These are phyloP conservation scores for Bovichtus variegatus DNA, from an alignment of 2,797 vertebrate species.

Conservation along the genomic window DNA sequence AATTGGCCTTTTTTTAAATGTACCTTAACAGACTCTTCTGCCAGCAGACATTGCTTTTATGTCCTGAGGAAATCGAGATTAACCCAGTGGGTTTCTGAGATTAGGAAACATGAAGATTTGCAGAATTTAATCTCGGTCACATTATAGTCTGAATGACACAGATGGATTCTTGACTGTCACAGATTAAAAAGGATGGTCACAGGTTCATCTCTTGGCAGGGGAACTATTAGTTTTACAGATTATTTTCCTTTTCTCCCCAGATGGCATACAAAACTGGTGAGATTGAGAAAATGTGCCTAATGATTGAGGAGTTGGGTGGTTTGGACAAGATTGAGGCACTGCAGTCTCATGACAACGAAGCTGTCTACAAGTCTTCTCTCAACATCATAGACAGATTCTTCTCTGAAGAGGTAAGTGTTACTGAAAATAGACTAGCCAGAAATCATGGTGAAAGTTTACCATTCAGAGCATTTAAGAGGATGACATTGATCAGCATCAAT, in stretches of 20 bases:
- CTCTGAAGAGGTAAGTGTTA: conserved; percentile 87
- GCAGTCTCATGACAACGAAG: conserved; percentile 92
- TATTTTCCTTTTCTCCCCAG: conserved; percentile 68
- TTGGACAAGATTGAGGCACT: conserved; percentile 93
- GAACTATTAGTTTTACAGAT: not conserved
- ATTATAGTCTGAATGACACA: not conserved
- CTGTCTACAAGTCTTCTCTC: conserved; percentile 90
- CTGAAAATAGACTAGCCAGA: not conserved
- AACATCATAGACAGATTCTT: conserved; percentile 94
- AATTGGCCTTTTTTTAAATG: not conserved
- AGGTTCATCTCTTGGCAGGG: not conserved
- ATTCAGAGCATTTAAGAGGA: not conserved
- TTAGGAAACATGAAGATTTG: conserved; percentile 12
- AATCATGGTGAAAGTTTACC: not conserved
- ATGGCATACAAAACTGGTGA: conserved; percentile 90
- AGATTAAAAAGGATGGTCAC: conserved; percentile 8
- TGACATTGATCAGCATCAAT: accelerated
- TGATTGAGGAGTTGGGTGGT: conserved; percentile 93
- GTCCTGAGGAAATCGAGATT: not conserved
- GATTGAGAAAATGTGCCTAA: conserved; percentile 89
- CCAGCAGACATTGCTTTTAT: not conserved
- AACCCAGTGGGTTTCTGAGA: not conserved
- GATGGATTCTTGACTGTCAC: not conserved
- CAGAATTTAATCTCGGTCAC: conserved; percentile 1
- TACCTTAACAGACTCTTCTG: not conserved